phyloP scores from a whole-genome alignment of 1,140 invertebrate species.

The Tribolium castaneum region DNA sequence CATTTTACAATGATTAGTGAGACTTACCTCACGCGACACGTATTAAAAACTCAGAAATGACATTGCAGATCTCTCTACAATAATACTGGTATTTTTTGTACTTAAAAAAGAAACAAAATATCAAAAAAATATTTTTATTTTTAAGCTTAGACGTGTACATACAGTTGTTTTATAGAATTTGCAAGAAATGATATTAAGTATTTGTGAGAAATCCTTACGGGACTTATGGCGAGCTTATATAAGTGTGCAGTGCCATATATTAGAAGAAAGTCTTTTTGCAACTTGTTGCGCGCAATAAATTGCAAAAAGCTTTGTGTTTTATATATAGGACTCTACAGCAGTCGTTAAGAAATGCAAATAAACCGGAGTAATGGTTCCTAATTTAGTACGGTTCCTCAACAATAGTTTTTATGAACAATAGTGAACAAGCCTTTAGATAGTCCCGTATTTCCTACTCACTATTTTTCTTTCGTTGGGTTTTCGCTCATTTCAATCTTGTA shows the following conservation, averaged over 20 bases:
- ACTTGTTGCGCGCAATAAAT: conserved; percentile 37
- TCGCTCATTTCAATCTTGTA: neutral
- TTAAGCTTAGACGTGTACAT: conserved; percentile 51
- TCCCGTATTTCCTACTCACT: conserved; percentile 16
- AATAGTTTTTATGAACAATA: conserved; percentile 52
- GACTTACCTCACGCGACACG: conserved; percentile 32
- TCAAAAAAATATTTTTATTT: conserved; percentile 49
- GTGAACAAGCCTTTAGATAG: conserved; percentile 10
- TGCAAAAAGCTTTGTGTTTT: conserved; percentile 47
- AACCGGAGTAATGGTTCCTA: conserved; percentile 63
- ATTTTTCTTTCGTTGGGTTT: neutral
- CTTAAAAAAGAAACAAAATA: conserved; percentile 50
- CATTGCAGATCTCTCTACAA: conserved; percentile 53
- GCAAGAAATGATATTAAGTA: conserved; percentile 43
- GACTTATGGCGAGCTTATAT: conserved; percentile 57
- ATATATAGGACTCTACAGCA: conserved; percentile 55
- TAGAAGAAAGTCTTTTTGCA: conserved; percentile 49
- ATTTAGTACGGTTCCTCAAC: conserved; percentile 63
- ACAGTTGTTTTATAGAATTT: conserved; percentile 53
- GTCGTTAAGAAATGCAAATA: conserved; percentile 61
- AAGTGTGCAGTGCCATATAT: conserved; percentile 58
- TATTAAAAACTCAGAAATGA: conserved; percentile 43
- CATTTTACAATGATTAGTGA: conserved; percentile 52
- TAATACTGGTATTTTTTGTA: conserved; percentile 56
- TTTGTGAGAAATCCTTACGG: conserved; percentile 49